A percentile compares a stretch with the other conserved stretches of the same genome.
Conservation (phyloP, 2,888 invertebrate genomes). For the Eulithis testata region DNA sequence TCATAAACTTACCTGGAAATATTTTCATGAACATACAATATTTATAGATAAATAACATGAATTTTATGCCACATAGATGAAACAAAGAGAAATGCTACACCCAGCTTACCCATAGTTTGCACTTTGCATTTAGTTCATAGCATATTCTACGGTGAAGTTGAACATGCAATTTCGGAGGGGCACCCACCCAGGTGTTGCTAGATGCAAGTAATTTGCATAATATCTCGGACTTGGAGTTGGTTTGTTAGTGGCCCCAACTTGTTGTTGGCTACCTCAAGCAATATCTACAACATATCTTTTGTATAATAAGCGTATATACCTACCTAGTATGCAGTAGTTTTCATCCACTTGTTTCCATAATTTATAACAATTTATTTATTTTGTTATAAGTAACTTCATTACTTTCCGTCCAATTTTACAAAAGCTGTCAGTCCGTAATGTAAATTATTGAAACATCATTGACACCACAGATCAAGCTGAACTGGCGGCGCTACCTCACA, state of each 20-base stretch:
- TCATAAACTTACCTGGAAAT: not conserved
- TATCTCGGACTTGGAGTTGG: constrained; percentile 44
- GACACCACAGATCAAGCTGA: constrained; percentile 34
- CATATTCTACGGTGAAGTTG: constrained; percentile 28
- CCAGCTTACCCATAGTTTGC: constrained; percentile 20
- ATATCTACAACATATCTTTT: constrained; percentile 29
- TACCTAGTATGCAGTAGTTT: constrained; percentile 3
- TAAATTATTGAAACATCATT: constrained; percentile 10
- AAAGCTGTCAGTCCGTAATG: not conserved
- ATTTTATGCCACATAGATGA: not conserved
- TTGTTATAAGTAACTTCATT: constrained; percentile 28
- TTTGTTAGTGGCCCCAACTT: constrained; percentile 43
- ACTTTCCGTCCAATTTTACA: constrained; percentile 17
- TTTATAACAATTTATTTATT: constrained; percentile 20
- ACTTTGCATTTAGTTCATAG: constrained; percentile 20
- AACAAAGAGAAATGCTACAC: constrained; percentile 13
- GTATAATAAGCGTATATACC: constrained; percentile 10
- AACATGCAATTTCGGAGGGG: constrained; percentile 42
- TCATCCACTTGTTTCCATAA: constrained; percentile 20
- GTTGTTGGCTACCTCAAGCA: constrained; percentile 18
- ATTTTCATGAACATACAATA: not conserved
- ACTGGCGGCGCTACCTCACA: constrained; percentile 41
- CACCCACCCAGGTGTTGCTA: constrained; percentile 40
- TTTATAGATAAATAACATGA: not conserved
- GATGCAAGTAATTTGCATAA: constrained; percentile 44